A percentile compares a stretch with the other conserved stretches of the same genome.
Conservation (phyloP, 1,140 invertebrate genomes). For the Panagrolaimus sp. region DNA sequence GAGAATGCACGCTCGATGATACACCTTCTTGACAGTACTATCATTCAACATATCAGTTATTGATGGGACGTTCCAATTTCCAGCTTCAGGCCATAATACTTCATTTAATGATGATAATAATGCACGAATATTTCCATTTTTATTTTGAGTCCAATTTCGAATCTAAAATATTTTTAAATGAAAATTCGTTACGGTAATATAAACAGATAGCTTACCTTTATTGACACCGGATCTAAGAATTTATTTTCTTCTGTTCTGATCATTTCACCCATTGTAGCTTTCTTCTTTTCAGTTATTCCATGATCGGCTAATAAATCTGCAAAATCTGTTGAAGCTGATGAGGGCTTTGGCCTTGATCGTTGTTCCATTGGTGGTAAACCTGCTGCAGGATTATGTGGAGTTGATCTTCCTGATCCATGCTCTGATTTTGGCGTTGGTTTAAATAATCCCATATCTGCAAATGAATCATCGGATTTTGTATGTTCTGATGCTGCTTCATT, state of each 20-base stretch:
- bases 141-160: slow-evolving; percentile 80
- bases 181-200: too few species aligned
- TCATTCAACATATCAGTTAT: slow-evolving; percentile 86
- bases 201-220: slow-evolving; percentile 17
- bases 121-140: slow-evolving; percentile 89
- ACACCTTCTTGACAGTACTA: slow-evolving; percentile 72
- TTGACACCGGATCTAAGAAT: slow-evolving; percentile 38
- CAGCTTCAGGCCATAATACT: slow-evolving; percentile 83
- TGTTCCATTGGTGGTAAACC: background rate
- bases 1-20: slow-evolving; percentile 85
- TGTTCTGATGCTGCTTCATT: background rate
- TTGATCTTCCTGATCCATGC: background rate
- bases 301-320: slow-evolving; percentile 48
- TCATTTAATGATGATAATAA: slow-evolving; percentile 85
- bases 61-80: slow-evolving; percentile 79
- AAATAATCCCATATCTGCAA: slow-evolving; percentile 25
- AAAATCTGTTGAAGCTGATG: too few species aligned
- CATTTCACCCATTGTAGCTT: slow-evolving; percentile 44
- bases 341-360: slow-evolving; percentile 2
- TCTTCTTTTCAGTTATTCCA: slow-evolving; percentile 43
- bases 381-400: background rate
- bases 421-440: background rate
- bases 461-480: slow-evolving; percentile 25
- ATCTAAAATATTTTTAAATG: too few species aligned
- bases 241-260: slow-evolving; percentile 34